phyloP scores from a whole-genome alignment of 2,888 invertebrate species.

The Aelia acuminata region DNA sequence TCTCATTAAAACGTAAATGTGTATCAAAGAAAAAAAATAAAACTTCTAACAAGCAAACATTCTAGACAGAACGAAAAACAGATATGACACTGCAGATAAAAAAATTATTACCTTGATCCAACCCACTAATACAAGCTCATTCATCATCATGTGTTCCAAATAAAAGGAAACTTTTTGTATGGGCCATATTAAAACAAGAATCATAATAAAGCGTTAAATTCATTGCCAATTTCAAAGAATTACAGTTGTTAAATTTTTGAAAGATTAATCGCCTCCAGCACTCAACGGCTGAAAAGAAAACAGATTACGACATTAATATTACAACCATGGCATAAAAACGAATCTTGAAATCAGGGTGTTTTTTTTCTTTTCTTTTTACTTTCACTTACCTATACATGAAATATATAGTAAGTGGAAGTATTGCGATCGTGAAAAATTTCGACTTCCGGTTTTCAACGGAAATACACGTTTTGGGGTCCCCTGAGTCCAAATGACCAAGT shows the following conservation, averaged over 20 bases:
- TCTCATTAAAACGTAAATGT: neutral
- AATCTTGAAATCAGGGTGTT: neutral
- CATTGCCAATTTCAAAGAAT: neutral
- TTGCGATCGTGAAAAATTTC: no score
- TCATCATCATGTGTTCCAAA: neutral
- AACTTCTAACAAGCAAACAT: neutral
- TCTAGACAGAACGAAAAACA: constrained; percentile 14
- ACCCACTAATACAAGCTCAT: neutral
- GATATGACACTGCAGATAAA: neutral
- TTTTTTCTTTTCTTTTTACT: no score
- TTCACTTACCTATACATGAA: no score
- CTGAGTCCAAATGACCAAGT: no score
- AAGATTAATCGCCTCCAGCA: neutral
- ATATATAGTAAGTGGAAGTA: no score
- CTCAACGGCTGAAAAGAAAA: neutral
- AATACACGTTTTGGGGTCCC: no score
- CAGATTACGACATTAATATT: neutral
- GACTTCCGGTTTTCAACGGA: no score
- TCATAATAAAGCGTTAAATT: neutral
- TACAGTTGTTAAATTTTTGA: neutral
- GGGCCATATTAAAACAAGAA: neutral
- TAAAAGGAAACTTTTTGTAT: no score
- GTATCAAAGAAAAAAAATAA: neutral
- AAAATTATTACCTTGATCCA: neutral
- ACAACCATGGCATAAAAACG: neutral